Conservation (phyloP, 2,888 invertebrate species). For the Zelleria hepariella region DNA sequence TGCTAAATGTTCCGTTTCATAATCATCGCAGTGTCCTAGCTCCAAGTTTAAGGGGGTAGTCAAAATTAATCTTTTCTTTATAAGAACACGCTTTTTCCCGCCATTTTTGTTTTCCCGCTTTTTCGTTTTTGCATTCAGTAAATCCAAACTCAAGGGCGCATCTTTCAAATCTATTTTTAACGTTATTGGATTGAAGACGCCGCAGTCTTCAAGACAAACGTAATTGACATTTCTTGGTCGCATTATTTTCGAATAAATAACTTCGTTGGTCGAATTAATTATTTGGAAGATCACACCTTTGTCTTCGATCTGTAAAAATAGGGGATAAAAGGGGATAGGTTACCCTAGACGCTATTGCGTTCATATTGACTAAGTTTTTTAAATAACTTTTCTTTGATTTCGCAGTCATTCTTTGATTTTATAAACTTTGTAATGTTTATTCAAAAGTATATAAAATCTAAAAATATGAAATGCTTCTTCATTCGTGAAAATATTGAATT, state of each 20-base stretch:
- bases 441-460: too few species aligned
- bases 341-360: too few species aligned
- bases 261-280: conserved; percentile 31
- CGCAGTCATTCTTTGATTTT: too few species aligned
- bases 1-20: neutral
- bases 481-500: too few species aligned
- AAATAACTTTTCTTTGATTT: too few species aligned
- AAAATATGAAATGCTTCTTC: too few species aligned
- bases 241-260: conserved; percentile 51
- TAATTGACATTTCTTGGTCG: conserved; percentile 29
- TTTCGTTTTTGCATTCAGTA: conserved; percentile 16
- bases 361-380: too few species aligned
- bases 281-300: conserved; percentile 33
- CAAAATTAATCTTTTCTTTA: neutral
- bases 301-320: conserved; percentile 34
- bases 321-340: too few species aligned
- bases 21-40: too few species aligned
- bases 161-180: conserved; percentile 22
- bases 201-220: conserved; percentile 36
- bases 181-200: conserved; percentile 23
- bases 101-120: conserved; percentile 12
- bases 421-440: too few species aligned
- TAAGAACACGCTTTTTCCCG: neutral
- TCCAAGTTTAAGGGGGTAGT: neutral
- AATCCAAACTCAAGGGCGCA: conserved; percentile 21